A percentile compares a stretch with the other conserved stretches of the same genome.
Conservation (phyloP, 2,888 invertebrate species). For the Acleris laterana region DNA sequence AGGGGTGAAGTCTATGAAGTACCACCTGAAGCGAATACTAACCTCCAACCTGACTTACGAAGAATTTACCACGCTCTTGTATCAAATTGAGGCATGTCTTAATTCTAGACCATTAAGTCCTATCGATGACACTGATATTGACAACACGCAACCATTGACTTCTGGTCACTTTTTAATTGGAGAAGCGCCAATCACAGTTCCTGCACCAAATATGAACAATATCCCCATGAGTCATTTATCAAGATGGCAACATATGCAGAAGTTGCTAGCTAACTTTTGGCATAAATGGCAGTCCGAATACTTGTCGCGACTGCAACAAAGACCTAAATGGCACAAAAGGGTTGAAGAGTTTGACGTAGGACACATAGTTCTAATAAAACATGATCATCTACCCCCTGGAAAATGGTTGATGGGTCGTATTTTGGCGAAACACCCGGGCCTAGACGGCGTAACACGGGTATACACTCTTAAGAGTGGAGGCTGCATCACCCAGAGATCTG, state of each 20-base stretch:
- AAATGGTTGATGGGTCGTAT: too few species aligned
- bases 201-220: slow-evolving; percentile 2
- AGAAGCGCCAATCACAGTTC: slow-evolving; percentile 8
- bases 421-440: too few species aligned
- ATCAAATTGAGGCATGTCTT: slow-evolving; percentile 34
- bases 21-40: slow-evolving; percentile 37
- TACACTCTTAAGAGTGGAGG: too few species aligned
- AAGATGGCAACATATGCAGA: slow-evolving; percentile 37
- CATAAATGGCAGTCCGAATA: slow-evolving; percentile 39
- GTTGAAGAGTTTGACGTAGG: slow-evolving; percentile 33
- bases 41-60: slow-evolving; percentile 34
- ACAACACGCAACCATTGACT: slow-evolving; percentile 7
- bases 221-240: slow-evolving; percentile 12
- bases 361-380: slow-evolving; percentile 35
- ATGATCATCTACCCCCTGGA: too few species aligned
- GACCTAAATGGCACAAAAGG: slow-evolving; percentile 38
- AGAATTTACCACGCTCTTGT: slow-evolving; percentile 34
- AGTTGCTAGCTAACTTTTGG: slow-evolving; percentile 38
- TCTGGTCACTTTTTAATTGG: slow-evolving; percentile 30
- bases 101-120: slow-evolving; percentile 12
- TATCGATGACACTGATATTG: not conserved
- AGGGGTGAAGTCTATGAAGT: slow-evolving; percentile 33
- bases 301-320: slow-evolving; percentile 34
- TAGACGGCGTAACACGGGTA: too few species aligned
- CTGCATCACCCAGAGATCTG: too few species aligned